Percentiles rank a stretch among this genome's conserved stretches.
Conservation (phyloP, 2,888 invertebrate species). For the Alsophila aescularia region DNA sequence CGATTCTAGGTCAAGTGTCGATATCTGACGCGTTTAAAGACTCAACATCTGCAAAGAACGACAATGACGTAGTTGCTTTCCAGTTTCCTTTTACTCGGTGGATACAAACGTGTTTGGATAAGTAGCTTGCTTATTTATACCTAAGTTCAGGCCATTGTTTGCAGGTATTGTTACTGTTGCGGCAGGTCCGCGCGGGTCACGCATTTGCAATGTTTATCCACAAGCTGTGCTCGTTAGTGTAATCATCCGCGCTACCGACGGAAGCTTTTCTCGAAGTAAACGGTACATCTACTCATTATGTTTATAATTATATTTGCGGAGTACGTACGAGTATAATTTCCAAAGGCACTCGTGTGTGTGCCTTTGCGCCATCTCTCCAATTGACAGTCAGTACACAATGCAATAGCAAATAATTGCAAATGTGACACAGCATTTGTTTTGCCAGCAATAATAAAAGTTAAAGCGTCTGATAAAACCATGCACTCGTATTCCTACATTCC, state of each 20-base stretch:
- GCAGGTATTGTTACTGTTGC: conserved; percentile 51
- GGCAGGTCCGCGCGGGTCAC: conserved; percentile 46
- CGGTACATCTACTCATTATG: conserved; percentile 44
- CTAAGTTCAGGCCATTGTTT: conserved; percentile 55
- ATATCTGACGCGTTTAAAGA: conserved; percentile 35
- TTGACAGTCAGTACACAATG: too few relatives aligned
- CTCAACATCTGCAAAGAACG: neutral
- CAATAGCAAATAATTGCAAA: conserved; percentile 34
- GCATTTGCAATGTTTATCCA: conserved; percentile 62
- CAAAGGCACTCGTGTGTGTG: conserved; percentile 29
- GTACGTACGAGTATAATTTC: conserved; percentile 41
- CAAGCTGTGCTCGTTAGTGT: conserved; percentile 50
- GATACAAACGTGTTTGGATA: neutral
- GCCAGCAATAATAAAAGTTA: conserved; percentile 37
- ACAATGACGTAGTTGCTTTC: neutral
- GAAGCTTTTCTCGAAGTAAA: conserved; percentile 59
- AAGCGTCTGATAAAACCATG: conserved; percentile 45
- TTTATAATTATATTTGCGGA: conserved; percentile 42
- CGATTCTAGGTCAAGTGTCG: conserved; percentile 55
- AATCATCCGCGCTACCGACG: conserved; percentile 63
- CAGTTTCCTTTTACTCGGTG: neutral
- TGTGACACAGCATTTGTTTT: conserved; percentile 33
- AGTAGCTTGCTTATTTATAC: conserved; percentile 14
- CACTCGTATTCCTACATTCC: conserved; percentile 47
- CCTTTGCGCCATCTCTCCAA: conserved; percentile 45